Percentiles rank a stretch among this genome's conserved stretches.
Evolutionary conservation across 2,888 invertebrate genomes (phyloP).

Genomic region (Atrina japonica): DNA sequence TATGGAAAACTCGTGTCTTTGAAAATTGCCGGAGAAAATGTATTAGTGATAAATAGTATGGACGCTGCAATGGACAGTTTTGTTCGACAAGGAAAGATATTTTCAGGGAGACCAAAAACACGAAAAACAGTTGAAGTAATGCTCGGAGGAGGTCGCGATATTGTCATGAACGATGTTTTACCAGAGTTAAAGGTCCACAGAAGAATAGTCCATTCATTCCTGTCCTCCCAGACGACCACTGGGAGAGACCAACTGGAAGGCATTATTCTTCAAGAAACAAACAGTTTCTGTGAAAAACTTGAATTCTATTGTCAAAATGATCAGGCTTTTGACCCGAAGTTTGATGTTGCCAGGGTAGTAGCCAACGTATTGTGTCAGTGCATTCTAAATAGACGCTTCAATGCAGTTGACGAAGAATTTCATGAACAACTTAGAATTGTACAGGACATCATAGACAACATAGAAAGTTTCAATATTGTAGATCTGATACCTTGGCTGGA

Average conservation of each 20-base stretch:
- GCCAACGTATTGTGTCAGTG: constrained; percentile 51
- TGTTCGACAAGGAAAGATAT: constrained; percentile 44
- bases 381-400: constrained; percentile 45
- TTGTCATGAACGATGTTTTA: constrained; percentile 48
- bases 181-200: constrained; percentile 50
- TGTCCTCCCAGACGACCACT: constrained; percentile 45
- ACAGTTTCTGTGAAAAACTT: constrained; percentile 41
- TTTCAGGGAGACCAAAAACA: constrained; percentile 48
- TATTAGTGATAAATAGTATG: constrained; percentile 51
- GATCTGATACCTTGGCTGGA: constrained; percentile 53
- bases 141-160: constrained; percentile 46
- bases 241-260: constrained; percentile 36
- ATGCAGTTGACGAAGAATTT: constrained; percentile 46
- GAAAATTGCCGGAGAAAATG: constrained; percentile 44
- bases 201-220: constrained; percentile 48
- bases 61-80: constrained; percentile 48
- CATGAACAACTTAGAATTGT: constrained; percentile 45
- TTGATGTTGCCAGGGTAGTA: constrained; percentile 47
- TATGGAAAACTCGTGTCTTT: constrained; percentile 50
- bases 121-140: constrained; percentile 49
- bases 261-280: constrained; percentile 41
- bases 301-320: constrained; percentile 9
- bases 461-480: constrained; percentile 53
- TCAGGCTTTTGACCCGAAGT: constrained; percentile 44
- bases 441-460: constrained; percentile 53